Base-by-base conservation (phyloP, 2,797 vertebrate genomes). In the Chelmon rostratus region DNA sequence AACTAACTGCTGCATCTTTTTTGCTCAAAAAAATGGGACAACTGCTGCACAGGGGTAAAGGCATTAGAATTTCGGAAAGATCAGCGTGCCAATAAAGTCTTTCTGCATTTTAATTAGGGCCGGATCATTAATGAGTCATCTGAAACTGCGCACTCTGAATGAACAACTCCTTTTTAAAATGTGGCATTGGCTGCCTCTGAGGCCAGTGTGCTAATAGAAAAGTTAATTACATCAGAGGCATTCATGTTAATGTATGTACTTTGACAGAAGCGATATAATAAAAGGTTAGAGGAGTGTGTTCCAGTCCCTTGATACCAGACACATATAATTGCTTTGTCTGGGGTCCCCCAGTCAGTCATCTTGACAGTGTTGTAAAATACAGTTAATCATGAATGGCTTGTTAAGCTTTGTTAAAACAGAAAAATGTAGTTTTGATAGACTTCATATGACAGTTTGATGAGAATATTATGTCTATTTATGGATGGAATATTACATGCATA, bases 191-290 rank as follows among this genome's bases (percentile, higher is more conserved):
- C 80, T 91, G 89, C 89, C 93, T 93, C 88, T 85, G 82, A 94
- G 92, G 92, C 91, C 89, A 88, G 73, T 78, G 79, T 82, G 90
- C 88, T 94, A 94, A 94, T 95, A 95, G 91, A 93, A 93, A 94
- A 94, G 91, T 94, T 94, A 94, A 94, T 94, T 94, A 94, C 91
- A 94, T 94, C 90, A 92, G 82, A 89, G 86, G 89, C 88, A 88
- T 91, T 90, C 84, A 85, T 93, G 91, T 94, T 93, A 93, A 95
- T 93, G 92, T 93, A 93, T 92, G 91, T 93, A 91, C 87, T 93
- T 89, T 90, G 91, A 94, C 89, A 94, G 85, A 87, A 81, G 91
- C 86, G 40, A 93, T 92, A 93, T 89, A 91, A 92, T 90, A 91
- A 92, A 93, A 92, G 92, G 92, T 90, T 92, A 93, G 88, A 87